Percentiles rank a stretch among this genome's conserved stretches.
phyloP scores from a whole-genome alignment of 1,140 invertebrate genomes.

The Caenorhabditis briggsae region DNA sequence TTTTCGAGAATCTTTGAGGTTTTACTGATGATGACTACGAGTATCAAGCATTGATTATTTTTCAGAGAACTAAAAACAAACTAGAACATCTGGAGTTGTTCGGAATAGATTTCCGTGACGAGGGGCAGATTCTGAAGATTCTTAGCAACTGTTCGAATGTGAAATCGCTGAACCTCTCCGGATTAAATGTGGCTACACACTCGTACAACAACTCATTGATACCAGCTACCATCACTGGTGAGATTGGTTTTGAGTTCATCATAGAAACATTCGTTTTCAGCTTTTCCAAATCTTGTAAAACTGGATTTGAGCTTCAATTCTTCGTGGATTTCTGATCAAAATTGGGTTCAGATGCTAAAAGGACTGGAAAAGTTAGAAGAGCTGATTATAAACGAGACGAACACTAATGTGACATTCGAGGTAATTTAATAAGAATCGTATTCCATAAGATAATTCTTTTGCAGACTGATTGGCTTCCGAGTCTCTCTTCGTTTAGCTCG shows the following conservation, averaged over 20 bases:
- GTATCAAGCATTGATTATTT: background rate
- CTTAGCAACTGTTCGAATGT: background rate
- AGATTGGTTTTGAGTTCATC: background rate
- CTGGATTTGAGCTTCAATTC: conserved; percentile 39
- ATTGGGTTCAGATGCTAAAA: background rate
- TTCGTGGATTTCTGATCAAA: conserved; percentile 7
- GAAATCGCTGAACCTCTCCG: background rate
- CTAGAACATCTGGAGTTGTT: background rate
- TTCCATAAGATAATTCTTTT: background rate
- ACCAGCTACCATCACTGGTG: background rate
- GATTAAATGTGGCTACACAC: background rate
- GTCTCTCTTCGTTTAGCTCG: background rate
- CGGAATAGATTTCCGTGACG: background rate
- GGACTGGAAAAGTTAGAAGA: background rate
- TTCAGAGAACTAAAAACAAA: background rate
- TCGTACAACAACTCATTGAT: background rate
- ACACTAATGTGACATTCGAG: background rate
- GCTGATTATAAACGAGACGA: conserved; percentile 12
- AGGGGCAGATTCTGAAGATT: background rate
- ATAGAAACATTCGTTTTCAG: background rate
- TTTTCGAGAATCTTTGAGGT: conserved; percentile 27
- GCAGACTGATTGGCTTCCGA: conserved; percentile 11
- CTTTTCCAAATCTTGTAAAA: background rate
- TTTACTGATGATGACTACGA: background rate
- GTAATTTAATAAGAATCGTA: background rate